Evolutionary conservation across 1,140 invertebrate species (phyloP).

Genomic region (Drosophila erecta): DNA sequence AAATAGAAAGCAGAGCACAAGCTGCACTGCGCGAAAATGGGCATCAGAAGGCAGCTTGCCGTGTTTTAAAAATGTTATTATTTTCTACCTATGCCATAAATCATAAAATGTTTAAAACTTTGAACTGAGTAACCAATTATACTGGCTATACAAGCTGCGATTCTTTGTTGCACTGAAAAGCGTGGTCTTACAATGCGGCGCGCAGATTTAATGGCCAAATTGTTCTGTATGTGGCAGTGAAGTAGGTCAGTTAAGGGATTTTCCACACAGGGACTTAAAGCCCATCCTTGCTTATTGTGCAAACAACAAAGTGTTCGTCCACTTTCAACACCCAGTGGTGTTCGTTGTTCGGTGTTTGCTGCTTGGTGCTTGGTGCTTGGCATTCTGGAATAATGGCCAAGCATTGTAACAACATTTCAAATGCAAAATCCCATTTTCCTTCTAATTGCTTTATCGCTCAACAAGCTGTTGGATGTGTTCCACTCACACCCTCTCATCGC

Average conservation of each 20-base stretch:
- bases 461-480: conserved; percentile 75
- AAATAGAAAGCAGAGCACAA: conserved; percentile 43
- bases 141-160: too few species aligned
- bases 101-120: background rate
- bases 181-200: background rate
- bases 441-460: conserved; percentile 82
- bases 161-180: background rate
- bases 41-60: too few species aligned
- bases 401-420: conserved; percentile 74
- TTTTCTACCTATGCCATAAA: too few species aligned
- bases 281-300: conserved; percentile 74
- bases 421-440: conserved; percentile 81
- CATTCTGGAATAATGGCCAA: conserved; percentile 40
- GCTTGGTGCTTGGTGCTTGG: conserved; percentile 16
- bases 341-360: conserved; percentile 16
- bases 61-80: too few species aligned
- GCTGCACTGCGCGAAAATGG: conserved; percentile 9
- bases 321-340: conserved; percentile 28
- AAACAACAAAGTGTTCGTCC: conserved; percentile 66
- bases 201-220: background rate
- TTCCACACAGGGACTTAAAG: conserved; percentile 58
- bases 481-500: conserved; percentile 26
- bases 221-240: conserved; percentile 28
- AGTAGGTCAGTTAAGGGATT: conserved; percentile 75
- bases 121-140: too few species aligned